A percentile compares a stretch with the other conserved stretches of the same genome.
phyloP scores from a whole-genome alignment of 2,113 vertebrate species.

The Mustelus asterias region DNA sequence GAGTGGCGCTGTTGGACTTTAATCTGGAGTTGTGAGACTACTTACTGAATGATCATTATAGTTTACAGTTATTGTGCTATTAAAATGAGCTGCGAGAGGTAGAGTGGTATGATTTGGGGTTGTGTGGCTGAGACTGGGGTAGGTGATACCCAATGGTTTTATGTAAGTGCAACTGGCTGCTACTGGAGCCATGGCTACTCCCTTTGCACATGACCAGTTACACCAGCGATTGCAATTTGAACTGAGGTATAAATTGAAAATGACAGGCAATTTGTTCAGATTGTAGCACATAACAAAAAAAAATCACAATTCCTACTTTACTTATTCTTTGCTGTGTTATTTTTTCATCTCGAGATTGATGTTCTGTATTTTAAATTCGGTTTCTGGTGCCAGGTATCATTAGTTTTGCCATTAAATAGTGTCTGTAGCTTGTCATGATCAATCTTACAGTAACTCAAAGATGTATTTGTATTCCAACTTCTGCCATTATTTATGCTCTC shows the following conservation, averaged over 20 bases:
- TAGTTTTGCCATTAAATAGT: constrained; percentile 16
- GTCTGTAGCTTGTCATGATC: background rate
- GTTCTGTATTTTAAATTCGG: constrained; percentile 22
- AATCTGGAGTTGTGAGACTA: too few relatives aligned
- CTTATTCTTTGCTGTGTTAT: background rate
- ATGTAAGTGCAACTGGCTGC: background rate
- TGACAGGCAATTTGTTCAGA: constrained; percentile 34
- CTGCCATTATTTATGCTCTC: background rate
- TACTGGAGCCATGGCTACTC: background rate
- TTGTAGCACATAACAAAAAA: background rate
- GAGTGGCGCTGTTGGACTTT: too few relatives aligned
- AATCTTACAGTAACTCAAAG: background rate
- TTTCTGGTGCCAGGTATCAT: background rate
- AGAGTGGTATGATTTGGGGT: background rate
- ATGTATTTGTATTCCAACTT: constrained; percentile 7
- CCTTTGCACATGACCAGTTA: background rate
- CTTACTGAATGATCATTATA: background rate
- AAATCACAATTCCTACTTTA: background rate
- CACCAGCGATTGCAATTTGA: background rate
- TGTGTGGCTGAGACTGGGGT: background rate
- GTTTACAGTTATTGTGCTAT: background rate
- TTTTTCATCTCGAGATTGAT: constrained; percentile 26
- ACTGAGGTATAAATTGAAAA: background rate
- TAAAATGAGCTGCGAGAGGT: background rate
- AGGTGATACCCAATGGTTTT: background rate